Evolutionary conservation across 2,113 vertebrate species (phyloP).

Genomic region (Saimiri boliviensis): DNA sequence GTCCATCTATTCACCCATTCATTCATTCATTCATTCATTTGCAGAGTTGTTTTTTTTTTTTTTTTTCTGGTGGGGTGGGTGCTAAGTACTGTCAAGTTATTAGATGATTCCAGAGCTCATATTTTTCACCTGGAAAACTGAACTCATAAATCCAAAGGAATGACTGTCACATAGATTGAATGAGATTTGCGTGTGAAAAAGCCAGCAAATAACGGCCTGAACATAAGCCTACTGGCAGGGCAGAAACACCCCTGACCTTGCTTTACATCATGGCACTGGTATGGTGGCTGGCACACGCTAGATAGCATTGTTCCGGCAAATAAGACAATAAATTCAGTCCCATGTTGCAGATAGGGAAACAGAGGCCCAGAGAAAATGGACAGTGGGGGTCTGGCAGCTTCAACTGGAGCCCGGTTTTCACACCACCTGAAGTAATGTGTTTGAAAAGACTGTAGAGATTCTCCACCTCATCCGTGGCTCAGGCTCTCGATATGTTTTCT

Average conservation of each 20-base stretch:
- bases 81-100: neutral
- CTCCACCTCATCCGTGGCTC: neutral
- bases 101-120: neutral
- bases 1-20: neutral
- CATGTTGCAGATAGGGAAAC: neutral
- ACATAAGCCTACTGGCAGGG: neutral
- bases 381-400: neutral
- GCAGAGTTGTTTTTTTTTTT: neutral
- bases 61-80: neutral
- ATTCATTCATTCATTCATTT: neutral
- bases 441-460: neutral
- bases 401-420: neutral
- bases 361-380: neutral
- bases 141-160: neutral
- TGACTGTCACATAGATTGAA: neutral
- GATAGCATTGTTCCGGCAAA: too few relatives aligned
- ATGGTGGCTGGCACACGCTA: neutral
- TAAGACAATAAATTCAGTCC: neutral
- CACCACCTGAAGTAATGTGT: neutral
- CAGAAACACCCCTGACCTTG: neutral
- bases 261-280: neutral
- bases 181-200: neutral
- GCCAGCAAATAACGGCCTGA: neutral
- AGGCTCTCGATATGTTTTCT: neutral
- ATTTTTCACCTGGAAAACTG: conserved; percentile 4